A percentile compares a stretch with the other conserved stretches of the same genome.
These are phyloP conservation scores for Gymnobelideus leadbeateri DNA, from an alignment of 2,113 vertebrate species.

Conservation along the genomic window DNA sequence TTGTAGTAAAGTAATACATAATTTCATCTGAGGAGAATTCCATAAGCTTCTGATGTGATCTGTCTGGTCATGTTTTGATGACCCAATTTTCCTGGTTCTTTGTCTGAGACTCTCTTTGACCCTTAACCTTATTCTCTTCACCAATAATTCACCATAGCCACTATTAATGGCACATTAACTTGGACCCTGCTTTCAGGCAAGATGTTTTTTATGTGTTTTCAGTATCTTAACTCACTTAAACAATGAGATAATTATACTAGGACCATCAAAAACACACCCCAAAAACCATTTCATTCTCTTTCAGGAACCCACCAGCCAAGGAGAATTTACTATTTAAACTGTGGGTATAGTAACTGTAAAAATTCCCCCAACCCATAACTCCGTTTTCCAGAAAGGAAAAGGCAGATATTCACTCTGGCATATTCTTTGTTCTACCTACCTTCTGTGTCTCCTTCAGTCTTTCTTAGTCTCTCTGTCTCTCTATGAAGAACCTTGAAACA, in stretches of 20 bases:
- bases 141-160: constrained; percentile 81
- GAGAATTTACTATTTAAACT: constrained; percentile 25
- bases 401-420: background rate
- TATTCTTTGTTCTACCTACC: background rate
- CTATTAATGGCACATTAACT: constrained; percentile 87
- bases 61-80: constrained; percentile 84
- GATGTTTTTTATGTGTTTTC: constrained; percentile 79
- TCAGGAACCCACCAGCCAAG: constrained; percentile 63
- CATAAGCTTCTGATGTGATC: constrained; percentile 72
- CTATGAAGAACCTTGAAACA: constrained; percentile 61
- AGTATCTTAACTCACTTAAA: constrained; percentile 74
- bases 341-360: constrained; percentile 12
- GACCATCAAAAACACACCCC: constrained; percentile 71
- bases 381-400: background rate
- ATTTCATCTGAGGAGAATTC: constrained; percentile 83
- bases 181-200: constrained; percentile 79
- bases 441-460: background rate
- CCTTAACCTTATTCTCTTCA: constrained; percentile 77
- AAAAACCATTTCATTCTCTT: constrained; percentile 60
- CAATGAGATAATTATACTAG: constrained; percentile 78
- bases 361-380: background rate
- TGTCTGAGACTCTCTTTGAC: constrained; percentile 81
- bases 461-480: background rate
- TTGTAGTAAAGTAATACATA: constrained; percentile 73
- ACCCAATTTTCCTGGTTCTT: constrained; percentile 83